Evolutionary conservation across 2,113 vertebrate genomes (phyloP), one percentile per base, ranked within the genome.

Genomic region (Alosa alosa): DNA sequence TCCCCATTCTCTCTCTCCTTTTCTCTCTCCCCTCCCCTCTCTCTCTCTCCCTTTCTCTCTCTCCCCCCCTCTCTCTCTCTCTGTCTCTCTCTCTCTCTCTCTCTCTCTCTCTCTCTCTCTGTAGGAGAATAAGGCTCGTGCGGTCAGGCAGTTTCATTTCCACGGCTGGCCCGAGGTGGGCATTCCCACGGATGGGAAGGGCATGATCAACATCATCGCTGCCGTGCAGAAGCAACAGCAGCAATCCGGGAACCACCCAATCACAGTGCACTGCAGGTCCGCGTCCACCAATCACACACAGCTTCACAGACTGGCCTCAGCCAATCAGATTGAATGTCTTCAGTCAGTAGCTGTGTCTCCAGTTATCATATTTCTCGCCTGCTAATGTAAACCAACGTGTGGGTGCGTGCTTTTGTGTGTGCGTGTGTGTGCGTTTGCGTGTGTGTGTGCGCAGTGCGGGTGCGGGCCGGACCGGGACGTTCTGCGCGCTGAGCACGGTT

Each of bases 241-340:
- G 88, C 98, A 99, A 94, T 99, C 98, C 50, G 98, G 98, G 85
- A 99, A 99, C 93, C 98, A 99, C 88, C 98, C 98, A 72, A 99
- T 99, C 95, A 99, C 97, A 1, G 98, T 99, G 84, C 98, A 99
- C 94, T 99, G 98, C 98, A 99, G 98, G 98, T 98, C 84, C 87
- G 39, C 83, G 3, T n/a, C 41, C 15, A 47, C 45, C 55, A 22
- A 47, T 75, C 45, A 49, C 82, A 31, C 64, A 49, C 64, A 15
- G 31, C 72, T 3, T 0, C 2, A 78, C 31, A 11, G 10, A 75
- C 25, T 25, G 25, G 11, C 68, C 25, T 13, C 15, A 13, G 31
- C 64, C 13, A 60, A 75, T 31, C 36, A 47, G 8, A 39, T 18
- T 2, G 6, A 9, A 4, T 7, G 6, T 31, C 6, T 31, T 68